A percentile compares a stretch with the other conserved stretches of the same genome.
Evolutionary conservation across 2,888 invertebrate species (phyloP).

Genomic region (Halictus quadricinctus): DNA sequence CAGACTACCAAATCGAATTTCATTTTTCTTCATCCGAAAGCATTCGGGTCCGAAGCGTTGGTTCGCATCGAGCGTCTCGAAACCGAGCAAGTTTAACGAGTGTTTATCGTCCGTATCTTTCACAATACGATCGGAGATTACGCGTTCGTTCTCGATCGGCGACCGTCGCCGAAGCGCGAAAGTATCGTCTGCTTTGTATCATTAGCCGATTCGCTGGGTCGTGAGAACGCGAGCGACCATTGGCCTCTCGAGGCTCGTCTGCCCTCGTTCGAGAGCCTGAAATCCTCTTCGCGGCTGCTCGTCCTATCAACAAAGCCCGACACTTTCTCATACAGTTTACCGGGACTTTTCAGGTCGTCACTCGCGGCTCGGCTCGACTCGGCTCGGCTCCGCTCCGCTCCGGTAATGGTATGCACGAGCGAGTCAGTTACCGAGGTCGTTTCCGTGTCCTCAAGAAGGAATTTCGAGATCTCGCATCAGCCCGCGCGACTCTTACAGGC

Average conservation of each 20-base stretch:
- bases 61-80: background rate
- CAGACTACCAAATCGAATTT: no score
- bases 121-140: constrained; percentile 13
- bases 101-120: background rate
- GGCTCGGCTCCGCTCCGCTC: constrained; percentile 31
- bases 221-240: constrained; percentile 77
- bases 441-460: constrained; percentile 70
- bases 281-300: constrained; percentile 46
- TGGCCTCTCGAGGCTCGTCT: constrained; percentile 69
- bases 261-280: constrained; percentile 38
- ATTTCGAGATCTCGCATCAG: constrained; percentile 67
- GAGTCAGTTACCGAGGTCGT: constrained; percentile 67
- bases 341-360: constrained; percentile 68
- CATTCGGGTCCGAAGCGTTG: no score
- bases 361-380: constrained; percentile 46
- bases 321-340: constrained; percentile 76
- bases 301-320: constrained; percentile 72
- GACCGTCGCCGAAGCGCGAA: constrained; percentile 3
- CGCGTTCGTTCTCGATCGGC: constrained; percentile 17
- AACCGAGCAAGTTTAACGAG: background rate
- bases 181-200: constrained; percentile 32
- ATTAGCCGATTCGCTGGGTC: constrained; percentile 65
- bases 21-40: background rate
- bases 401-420: constrained; percentile 69
- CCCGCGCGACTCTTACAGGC: constrained; percentile 28